Evolutionary conservation across 1,140 invertebrate genomes (phyloP).

Genomic region (Pseudomyrmex cubaensis): DNA sequence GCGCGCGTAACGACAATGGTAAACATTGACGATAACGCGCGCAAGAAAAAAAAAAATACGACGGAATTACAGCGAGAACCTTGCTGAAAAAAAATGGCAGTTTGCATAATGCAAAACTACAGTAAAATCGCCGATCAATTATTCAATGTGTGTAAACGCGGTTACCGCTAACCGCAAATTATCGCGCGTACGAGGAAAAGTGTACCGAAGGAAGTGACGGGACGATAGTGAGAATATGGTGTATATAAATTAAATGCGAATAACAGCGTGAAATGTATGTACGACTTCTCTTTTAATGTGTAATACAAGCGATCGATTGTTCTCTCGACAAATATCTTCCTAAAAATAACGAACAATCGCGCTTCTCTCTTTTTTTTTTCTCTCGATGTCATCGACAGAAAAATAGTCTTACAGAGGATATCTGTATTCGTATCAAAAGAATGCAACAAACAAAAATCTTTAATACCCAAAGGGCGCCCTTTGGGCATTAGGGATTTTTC

Average conservation of each 20-base stretch:
- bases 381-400: too few relatives aligned
- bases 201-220: not conserved
- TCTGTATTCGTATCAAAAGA: too few relatives aligned
- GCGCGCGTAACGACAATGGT: not conserved
- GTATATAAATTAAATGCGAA: constrained; percentile 18
- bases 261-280: not conserved
- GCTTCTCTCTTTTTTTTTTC: too few relatives aligned
- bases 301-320: not conserved
- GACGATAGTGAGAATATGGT: constrained; percentile 2
- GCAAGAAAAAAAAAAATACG: not conserved
- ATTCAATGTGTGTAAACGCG: constrained; percentile 15
- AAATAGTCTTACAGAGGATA: too few relatives aligned
- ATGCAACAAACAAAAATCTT: too few relatives aligned
- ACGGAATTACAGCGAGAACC: not conserved
- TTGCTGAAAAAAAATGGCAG: not conserved
- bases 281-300: not conserved
- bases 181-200: not conserved
- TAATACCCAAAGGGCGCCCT: too few relatives aligned
- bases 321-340: not conserved
- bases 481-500: too few relatives aligned
- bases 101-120: constrained; percentile 6
- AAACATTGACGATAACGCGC: not conserved
- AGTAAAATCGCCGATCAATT: constrained; percentile 4
- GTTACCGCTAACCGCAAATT: constrained; percentile 20
- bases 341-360: too few relatives aligned